Evolutionary conservation across 1,140 invertebrate genomes (phyloP), one percentile per base, ranked within the genome.

Genomic region (Oreohelix idahoensis): DNA sequence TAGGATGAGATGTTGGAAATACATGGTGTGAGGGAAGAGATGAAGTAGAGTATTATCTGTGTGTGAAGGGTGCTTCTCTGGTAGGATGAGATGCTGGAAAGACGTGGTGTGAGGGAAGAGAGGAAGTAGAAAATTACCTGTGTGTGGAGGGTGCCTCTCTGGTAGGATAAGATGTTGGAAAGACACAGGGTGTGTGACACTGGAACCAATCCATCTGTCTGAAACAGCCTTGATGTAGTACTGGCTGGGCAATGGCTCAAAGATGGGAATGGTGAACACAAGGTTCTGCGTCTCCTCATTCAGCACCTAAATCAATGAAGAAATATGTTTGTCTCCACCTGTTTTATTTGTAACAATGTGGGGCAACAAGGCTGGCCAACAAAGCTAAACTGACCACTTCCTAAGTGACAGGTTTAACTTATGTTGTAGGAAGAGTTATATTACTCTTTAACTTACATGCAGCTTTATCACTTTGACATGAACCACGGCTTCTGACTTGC

Each of bases 251-350:
- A 98, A 91, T 29, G 97, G 96, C 90, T 99, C 98, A 77, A 95
- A 94, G 26, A 99, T 94, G 0, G 98, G 99, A 91, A 99, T 99
- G 0, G 98, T 99, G 93, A 99, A 98, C 4, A 98, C 95, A 1
- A 99, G 92, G 87, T 96, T 95, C 90, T 98, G 96, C 0, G 95
- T 93, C 89, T 98, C 96, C 17, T 94, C 93, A 86, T 93, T 94
- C 36, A 93, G 92, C 84, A 95, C 95, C 94, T 95, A 86, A 26
- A 15, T 58, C 26, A 58, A 23, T 15, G 17, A 58, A 58, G 10
- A 58, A 23, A 58, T 58, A 58, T 58, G 53, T 2, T 58, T 8
- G 45, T 49, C 17, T 49, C 10, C 8, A 49, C 17, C 17, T 49
- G 45, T n/a, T n/a, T n/a, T n/a, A n/a, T n/a, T n/a, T n/a, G n/a